phyloP scores from a whole-genome alignment of 2,888 invertebrate genomes.

The Drosophila silvestris region DNA sequence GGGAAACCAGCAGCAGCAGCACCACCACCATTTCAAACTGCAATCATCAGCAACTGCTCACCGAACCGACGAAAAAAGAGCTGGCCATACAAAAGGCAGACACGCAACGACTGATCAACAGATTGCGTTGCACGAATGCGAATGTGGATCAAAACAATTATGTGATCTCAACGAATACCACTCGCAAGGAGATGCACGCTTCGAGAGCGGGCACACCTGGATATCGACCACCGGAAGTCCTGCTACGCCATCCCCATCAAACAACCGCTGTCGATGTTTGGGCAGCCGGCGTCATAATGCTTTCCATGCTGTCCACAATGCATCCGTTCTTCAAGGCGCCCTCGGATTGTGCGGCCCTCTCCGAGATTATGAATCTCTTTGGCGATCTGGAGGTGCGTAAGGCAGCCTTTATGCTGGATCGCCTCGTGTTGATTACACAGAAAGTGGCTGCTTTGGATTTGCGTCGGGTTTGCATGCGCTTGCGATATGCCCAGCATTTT shows the following conservation, averaged over 20 bases:
- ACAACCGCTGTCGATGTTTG: conserved; percentile 95
- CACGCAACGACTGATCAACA: conserved; percentile 70
- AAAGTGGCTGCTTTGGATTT: conserved; percentile 86
- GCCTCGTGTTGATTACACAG: conserved; percentile 86
- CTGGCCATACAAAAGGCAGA: conserved; percentile 63
- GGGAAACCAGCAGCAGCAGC: conserved; percentile 12
- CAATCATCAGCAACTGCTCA: conserved; percentile 76
- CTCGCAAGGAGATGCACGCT: conserved; percentile 88
- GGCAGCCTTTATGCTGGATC: conserved; percentile 89
- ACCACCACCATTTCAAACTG: background rate
- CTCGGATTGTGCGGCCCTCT: conserved; percentile 91
- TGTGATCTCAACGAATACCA: conserved; percentile 88
- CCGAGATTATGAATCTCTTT: conserved; percentile 92
- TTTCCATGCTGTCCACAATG: conserved; percentile 91
- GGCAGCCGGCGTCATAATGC: conserved; percentile 94
- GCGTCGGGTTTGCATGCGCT: conserved; percentile 85
- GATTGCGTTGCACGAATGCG: conserved; percentile 86
- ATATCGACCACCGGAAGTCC: conserved; percentile 94
- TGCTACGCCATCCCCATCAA: conserved; percentile 91
- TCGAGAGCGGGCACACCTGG: conserved; percentile 95
- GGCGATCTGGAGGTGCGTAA: conserved; percentile 90
- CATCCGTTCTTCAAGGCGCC: conserved; percentile 94
- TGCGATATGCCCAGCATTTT: conserved; percentile 83
- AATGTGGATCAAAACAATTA: conserved; percentile 88
- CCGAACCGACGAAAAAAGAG: conserved; percentile 88